Conservation (phyloP, 64 coral and sea anemone species). For the Pocillopora verrucosa region DNA sequence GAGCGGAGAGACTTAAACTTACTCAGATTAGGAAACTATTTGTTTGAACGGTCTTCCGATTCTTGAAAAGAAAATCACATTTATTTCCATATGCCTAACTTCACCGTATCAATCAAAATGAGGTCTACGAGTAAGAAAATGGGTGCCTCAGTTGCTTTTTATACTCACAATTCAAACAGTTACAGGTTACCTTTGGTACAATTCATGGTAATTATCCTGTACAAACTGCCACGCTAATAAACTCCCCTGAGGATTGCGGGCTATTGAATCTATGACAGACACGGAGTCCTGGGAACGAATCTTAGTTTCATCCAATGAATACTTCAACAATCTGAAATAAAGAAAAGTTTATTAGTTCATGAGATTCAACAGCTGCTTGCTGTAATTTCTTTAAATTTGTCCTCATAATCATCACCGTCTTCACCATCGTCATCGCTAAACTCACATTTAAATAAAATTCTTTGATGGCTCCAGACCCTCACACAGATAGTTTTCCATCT, state of each 20-base stretch:
- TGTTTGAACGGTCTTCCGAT: no score
- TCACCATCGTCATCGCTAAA: no score
- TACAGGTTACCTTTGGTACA: constrained; percentile 55
- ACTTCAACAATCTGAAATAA: constrained; percentile 39
- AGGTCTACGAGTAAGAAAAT: background rate
- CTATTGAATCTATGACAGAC: constrained; percentile 71
- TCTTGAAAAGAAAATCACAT: no score
- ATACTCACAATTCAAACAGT: background rate
- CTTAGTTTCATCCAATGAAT: constrained; percentile 40
- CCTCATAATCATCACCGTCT: no score
- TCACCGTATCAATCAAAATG: no score
- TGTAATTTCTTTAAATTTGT: no score
- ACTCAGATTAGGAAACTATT: no score
- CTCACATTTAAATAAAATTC: no score
- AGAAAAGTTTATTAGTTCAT: background rate
- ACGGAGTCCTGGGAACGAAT: constrained; percentile 81
- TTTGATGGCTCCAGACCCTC: no score
- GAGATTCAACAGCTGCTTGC: background rate
- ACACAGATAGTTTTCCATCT: no score
- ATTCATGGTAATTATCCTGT: constrained; percentile 16
- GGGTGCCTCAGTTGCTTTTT: background rate
- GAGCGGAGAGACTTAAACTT: no score
- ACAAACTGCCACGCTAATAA: constrained; percentile 66
- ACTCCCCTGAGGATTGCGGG: constrained; percentile 53
- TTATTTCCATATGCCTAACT: no score